Percentiles rank a stretch among this genome's conserved stretches.
Conservation (phyloP, 2,113 vertebrate genomes). For the Hipposideros armiger region DNA sequence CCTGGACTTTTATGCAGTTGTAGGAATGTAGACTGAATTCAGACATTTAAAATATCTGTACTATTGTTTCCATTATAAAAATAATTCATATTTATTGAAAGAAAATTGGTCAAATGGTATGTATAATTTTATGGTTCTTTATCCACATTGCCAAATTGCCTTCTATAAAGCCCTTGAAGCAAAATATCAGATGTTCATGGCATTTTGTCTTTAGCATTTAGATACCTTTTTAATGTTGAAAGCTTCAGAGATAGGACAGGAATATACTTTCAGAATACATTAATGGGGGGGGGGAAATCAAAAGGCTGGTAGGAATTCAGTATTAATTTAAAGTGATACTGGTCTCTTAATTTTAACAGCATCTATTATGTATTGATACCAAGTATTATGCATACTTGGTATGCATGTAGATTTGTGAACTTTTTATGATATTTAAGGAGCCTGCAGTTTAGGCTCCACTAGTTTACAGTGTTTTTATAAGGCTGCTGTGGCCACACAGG, state of each 20-base stretch:
- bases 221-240: slow-evolving; percentile 29
- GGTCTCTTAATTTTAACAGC: not conserved
- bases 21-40: not conserved
- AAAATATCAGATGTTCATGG: not conserved
- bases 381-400: not conserved
- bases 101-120: not conserved
- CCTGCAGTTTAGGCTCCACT: not conserved
- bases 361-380: not conserved
- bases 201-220: slow-evolving; percentile 52
- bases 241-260: not conserved
- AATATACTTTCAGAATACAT: not conserved
- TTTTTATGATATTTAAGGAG: not conserved
- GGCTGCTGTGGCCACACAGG: not conserved
- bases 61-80: slow-evolving; percentile 30
- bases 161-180: not conserved
- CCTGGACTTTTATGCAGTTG: not conserved
- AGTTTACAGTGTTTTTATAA: not conserved
- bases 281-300: not conserved
- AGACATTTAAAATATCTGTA: slow-evolving; percentile 14
- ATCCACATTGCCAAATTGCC: not conserved
- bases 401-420: not conserved
- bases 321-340: slow-evolving; percentile 49
- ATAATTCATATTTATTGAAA: slow-evolving; percentile 42
- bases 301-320: not conserved
- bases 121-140: not conserved